Base-by-base conservation (phyloP, 2,113 vertebrate species). In the Ailuropoda melanoleuca region DNA sequence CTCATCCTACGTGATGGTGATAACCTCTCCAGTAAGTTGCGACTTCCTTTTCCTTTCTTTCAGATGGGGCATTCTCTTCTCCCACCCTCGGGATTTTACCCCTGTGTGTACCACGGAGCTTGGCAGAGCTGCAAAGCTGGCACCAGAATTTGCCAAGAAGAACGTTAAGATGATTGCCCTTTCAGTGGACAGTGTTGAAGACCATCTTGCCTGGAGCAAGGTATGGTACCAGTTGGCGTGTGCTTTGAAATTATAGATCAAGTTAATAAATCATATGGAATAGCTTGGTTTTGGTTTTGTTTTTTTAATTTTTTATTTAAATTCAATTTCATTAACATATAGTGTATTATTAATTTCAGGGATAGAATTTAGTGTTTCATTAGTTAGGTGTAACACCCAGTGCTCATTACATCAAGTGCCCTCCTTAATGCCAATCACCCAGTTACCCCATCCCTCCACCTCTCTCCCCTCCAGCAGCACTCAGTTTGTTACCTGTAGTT, bases 91-190 rank as follows among this genome's bases (percentile, higher is more conserved):
- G 80, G 99, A 99, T 98, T 99, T 99, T 95, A 99, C 99, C 0
- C 99, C 99, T 0, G 99, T 99, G 37, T 99, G 99, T 96, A 99
- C 99, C 95, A 99, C 99, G 0, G 99, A 99, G 98, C 99, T 99
- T 1, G 99, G 99, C 94, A 98, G 99, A 60, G 99, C 99, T 0
- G 99, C 99, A 0, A 99, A 98, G 95, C 87, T 99, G 98, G 99
- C 98, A 0, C 92, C 98, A 0, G 99, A 99, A 98, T 99, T 99
- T 98, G 98, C 98, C 97, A 99, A 99, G 95, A 99, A 99, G 62
- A 99, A 99, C 0, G 99, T 99, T 53, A 99, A 99, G 98, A 99
- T 99, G 99, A 99, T 99, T 1, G 99, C 99, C 2, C 98, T 99
- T 90, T 99, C 99, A 14, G 98, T 99, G 13, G 99, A 99, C 98